phyloP scores from a whole-genome alignment of 1,140 invertebrate genomes.

The Drosophila orena region DNA sequence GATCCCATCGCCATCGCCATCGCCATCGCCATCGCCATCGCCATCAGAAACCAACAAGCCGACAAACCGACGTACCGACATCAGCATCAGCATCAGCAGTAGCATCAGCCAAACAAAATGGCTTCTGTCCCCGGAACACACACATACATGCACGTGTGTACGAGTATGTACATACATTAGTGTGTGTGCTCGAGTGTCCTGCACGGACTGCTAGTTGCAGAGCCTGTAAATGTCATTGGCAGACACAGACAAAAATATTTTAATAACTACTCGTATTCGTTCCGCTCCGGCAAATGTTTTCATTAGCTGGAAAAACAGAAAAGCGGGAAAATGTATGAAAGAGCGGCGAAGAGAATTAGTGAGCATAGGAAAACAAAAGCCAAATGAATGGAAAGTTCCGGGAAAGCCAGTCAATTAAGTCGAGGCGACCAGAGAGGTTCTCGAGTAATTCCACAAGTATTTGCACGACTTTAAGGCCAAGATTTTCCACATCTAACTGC shows the following conservation, averaged over 20 bases:
- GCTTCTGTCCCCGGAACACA: constrained; percentile 18
- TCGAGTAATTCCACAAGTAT: constrained; percentile 26
- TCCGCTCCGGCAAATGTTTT: constrained; percentile 70
- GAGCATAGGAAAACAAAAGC: constrained; percentile 19
- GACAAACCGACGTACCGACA: neutral
- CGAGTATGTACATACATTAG: neutral
- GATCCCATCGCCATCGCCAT: neutral
- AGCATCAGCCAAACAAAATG: constrained; percentile 43
- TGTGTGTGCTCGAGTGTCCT: constrained; percentile 21
- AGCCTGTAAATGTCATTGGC: constrained; percentile 65
- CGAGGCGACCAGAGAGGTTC: constrained; percentile 14
- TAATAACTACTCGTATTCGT: constrained; percentile 70
- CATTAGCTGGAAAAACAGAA: constrained; percentile 65
- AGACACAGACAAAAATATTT: constrained; percentile 74
- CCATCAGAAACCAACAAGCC: neutral
- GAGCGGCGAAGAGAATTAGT: constrained; percentile 1
- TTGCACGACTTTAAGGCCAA: constrained; percentile 19
- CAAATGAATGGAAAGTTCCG: constrained; percentile 35
- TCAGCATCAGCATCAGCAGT: constrained; percentile 33
- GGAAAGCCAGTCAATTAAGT: constrained; percentile 37
- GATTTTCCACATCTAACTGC: constrained; percentile 3
- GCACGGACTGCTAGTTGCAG: constrained; percentile 38
- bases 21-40: neutral
- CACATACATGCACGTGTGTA: neutral
- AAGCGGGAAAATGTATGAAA: neutral